phyloP scores from a whole-genome alignment of 1,140 invertebrate genomes.

The Trichoplusia ni region DNA sequence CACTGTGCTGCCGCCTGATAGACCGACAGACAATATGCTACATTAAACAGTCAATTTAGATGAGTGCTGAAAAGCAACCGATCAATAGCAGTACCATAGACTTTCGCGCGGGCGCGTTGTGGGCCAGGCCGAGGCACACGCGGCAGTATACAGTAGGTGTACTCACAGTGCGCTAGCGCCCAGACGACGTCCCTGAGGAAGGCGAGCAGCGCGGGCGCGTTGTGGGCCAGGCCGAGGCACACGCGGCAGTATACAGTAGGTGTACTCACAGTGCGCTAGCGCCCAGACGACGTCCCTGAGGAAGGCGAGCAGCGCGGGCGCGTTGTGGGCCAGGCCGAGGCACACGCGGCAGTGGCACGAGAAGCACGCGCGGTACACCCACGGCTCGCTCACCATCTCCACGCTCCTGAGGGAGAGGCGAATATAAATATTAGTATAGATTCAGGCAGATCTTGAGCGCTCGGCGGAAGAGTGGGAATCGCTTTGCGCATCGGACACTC shows the following conservation, averaged over 20 bases:
- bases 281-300: constrained; percentile 50
- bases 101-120: neutral
- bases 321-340: constrained; percentile 59
- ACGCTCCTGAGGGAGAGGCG: constrained; percentile 48
- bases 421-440: too few species aligned
- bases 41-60: too few species aligned
- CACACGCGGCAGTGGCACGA: constrained; percentile 70
- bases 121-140: too few species aligned
- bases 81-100: neutral
- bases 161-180: constrained; percentile 50
- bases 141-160: neutral
- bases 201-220: constrained; percentile 42
- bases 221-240: constrained; percentile 60
- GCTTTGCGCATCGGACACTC: too few species aligned
- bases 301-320: constrained; percentile 44
- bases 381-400: constrained; percentile 51
- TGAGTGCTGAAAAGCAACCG: too few species aligned
- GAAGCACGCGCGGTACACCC: constrained; percentile 67
- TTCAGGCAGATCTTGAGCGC: too few species aligned
- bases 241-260: constrained; percentile 56
- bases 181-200: constrained; percentile 49
- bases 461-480: too few species aligned
- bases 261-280: constrained; percentile 50
- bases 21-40: neutral
- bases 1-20: constrained; percentile 46